Base-by-base conservation (phyloP, 2,888 invertebrate genomes). In the Drosophila mimica region DNA sequence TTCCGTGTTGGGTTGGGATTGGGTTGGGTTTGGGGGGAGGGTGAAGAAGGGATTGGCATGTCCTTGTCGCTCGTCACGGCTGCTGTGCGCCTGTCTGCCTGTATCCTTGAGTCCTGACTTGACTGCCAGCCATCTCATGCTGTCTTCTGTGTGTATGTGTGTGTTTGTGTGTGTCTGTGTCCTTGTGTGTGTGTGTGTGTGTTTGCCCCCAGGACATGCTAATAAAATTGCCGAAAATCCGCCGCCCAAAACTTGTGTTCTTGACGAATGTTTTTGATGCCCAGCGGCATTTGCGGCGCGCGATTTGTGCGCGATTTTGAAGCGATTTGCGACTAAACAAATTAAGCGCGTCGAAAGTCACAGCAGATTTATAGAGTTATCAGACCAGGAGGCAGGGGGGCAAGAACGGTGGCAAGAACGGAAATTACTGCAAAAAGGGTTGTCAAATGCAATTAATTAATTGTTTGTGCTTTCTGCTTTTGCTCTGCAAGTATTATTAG, bases 301-400 rank as follows among this genome's bases (percentile, higher is more conserved):
- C 75, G 70, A 76, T 76, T 64, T 67, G 84, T 49, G 73, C 65
- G 84, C 83, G 85, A 59, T 81, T 80, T 69, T 59, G 56, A 52
- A 59, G 78, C 74, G 78, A 70, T 81, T 81, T 63, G 54, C 48
- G 68, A 53, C 74, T 78, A 84, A 91, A 75, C 88, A 89, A 89
- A 90, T 87, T 89, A 91, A 86, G 87, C 83, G 83, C 75, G 88
- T 70, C 79, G 90, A 82, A 90, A 84, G 90, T 90, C 90, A 83
- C 64, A 15, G n/a, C 67, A 48, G 64, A 59, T 77, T 77, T 71
- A 61, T 65, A 61, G 15, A 81, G 43, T 56, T 78, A 57, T 57
- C 58, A 51, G 31, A 13, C 46, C n/a, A 34, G 20, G 31, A 25
- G 20, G 43, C 20, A 20, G 66, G 25, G 25, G n/a, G 46, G 46